Conservation (phyloP, 2,888 invertebrate genomes). For the Caenorhabditis sulstoni region DNA sequence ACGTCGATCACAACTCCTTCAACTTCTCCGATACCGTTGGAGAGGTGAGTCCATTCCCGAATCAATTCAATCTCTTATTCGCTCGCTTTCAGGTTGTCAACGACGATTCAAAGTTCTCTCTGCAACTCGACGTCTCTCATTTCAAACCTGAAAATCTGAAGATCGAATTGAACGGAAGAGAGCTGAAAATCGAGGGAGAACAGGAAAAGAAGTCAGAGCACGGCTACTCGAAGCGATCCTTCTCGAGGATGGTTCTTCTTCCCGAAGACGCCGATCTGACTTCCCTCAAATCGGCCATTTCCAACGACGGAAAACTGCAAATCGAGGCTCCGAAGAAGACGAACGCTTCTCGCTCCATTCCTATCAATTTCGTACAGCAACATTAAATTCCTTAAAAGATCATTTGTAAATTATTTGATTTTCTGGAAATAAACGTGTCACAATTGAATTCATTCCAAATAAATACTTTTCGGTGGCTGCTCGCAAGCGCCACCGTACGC, state of each 20-base stretch:
- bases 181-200: slow-evolving; percentile 53
- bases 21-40: neutral
- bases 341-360: neutral
- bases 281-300: slow-evolving; percentile 4
- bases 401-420: neutral
- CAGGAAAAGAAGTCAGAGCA: slow-evolving; percentile 50
- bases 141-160: slow-evolving; percentile 60
- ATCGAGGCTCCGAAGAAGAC: neutral
- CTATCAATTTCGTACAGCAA: neutral
- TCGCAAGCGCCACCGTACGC: slow-evolving; percentile 81
- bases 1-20: slow-evolving; percentile 10
- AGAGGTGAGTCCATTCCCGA: slow-evolving; percentile 9
- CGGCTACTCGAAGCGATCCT: slow-evolving; percentile 48
- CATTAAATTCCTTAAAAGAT: slow-evolving; percentile 1
- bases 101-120: slow-evolving; percentile 39
- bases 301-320: neutral
- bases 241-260: slow-evolving; percentile 48
- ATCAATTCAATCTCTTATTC: neutral
- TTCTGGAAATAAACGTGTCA: neutral
- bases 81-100: slow-evolving; percentile 35
- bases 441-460: too few species aligned
- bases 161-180: slow-evolving; percentile 53
- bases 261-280: slow-evolving; percentile 51
- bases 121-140: slow-evolving; percentile 33
- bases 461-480: slow-evolving; percentile 50